These are phyloP conservation scores for Melipona beecheii DNA, from an alignment of 2,888 invertebrate genomes.

Conservation along the genomic window DNA sequence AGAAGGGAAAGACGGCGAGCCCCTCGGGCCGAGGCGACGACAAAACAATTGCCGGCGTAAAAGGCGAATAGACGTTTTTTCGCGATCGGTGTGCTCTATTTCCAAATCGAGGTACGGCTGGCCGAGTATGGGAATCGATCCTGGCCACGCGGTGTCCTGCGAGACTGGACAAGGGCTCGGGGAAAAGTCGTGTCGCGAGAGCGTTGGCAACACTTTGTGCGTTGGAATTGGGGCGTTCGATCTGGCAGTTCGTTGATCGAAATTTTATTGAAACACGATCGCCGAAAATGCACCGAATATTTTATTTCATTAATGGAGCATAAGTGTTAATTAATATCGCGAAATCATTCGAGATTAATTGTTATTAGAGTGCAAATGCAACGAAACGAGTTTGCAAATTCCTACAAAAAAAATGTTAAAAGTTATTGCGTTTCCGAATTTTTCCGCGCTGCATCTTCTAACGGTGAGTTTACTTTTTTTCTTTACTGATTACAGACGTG, in stretches of 20 bases:
- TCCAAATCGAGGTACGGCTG: slow-evolving; percentile 56
- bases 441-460: background rate
- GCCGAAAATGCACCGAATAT: too few species aligned
- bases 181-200: background rate
- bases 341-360: too few species aligned
- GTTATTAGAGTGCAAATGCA: too few species aligned
- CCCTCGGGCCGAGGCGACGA: slow-evolving; percentile 57
- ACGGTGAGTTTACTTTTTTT: background rate
- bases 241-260: background rate
- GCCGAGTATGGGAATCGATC: slow-evolving; percentile 43
- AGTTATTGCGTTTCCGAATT: background rate
- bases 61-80: slow-evolving; percentile 65
- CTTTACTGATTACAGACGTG: slow-evolving; percentile 63
- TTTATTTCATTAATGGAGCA: too few species aligned
- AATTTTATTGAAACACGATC: too few species aligned
- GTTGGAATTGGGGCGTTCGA: background rate
- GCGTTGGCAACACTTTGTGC: too few species aligned
- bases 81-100: slow-evolving; percentile 59
- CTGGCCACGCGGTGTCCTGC: slow-evolving; percentile 1
- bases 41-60: slow-evolving; percentile 71
- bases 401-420: background rate
- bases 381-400: too few species aligned
- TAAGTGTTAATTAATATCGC: too few species aligned
- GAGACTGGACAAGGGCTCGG: background rate
- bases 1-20: slow-evolving; percentile 28